Percentiles rank a stretch among this genome's conserved stretches.
Conservation (phyloP, 92 coral and sea anemone genomes). For the Parazoanthus darwini region DNA sequence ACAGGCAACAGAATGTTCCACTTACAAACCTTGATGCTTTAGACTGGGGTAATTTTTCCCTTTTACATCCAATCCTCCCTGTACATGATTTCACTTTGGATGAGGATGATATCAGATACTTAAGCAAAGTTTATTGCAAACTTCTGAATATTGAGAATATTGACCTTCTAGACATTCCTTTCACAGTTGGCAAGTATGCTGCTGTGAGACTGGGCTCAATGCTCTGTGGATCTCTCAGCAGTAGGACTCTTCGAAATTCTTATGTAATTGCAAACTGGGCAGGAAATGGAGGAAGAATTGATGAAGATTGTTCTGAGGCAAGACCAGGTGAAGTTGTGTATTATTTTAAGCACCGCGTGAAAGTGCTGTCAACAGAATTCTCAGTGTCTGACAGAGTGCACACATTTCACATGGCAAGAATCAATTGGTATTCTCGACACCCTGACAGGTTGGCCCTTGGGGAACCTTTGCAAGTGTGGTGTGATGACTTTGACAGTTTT, state of each 20-base stretch:
- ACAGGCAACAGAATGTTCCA: constrained; percentile 31
- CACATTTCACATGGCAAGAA: constrained; percentile 51
- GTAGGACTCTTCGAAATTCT: constrained; percentile 57
- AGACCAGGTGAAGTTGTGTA: constrained; percentile 49
- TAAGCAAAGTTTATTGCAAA: constrained; percentile 46
- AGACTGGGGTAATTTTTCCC: constrained; percentile 49
- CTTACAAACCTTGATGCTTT: constrained; percentile 32
- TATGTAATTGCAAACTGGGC: constrained; percentile 65
- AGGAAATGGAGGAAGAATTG: constrained; percentile 36
- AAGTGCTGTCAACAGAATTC: constrained; percentile 41
- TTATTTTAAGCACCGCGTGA: constrained; percentile 55
- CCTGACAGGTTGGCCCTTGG: constrained; percentile 38
- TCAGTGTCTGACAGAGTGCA: constrained; percentile 34
- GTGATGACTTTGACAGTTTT: constrained; percentile 45
- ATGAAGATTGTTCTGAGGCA: neutral
- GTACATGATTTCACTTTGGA: constrained; percentile 54
- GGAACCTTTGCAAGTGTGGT: constrained; percentile 43
- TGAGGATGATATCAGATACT: constrained; percentile 50
- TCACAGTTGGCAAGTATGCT: constrained; percentile 49
- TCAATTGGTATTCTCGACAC: constrained; percentile 49
- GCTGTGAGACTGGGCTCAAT: constrained; percentile 44
- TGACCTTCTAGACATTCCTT: constrained; percentile 47
- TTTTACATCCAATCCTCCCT: constrained; percentile 47
- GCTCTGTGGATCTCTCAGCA: constrained; percentile 51
- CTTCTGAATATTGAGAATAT: constrained; percentile 44